Percentiles rank a stretch among this genome's conserved stretches.
Evolutionary conservation across 2,888 invertebrate genomes (phyloP).

Genomic region (Euzetes globulus): DNA sequence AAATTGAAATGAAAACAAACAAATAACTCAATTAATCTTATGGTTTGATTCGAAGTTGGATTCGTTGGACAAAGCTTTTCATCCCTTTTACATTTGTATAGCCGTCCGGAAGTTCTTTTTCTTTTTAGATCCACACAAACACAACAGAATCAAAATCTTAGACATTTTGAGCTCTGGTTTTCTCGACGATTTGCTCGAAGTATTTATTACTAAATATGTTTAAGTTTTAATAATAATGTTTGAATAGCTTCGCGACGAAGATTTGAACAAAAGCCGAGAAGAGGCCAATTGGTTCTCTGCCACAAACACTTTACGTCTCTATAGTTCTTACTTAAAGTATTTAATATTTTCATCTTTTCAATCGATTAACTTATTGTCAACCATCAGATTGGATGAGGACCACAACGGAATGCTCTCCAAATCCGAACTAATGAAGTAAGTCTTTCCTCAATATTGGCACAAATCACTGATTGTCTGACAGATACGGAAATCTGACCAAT

Average conservation of each 20-base stretch:
- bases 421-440: constrained; percentile 71
- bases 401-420: constrained; percentile 93
- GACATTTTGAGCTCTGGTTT: constrained; percentile 87
- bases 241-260: constrained; percentile 66
- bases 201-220: no score
- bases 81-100: constrained; percentile 91
- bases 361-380: constrained; percentile 49
- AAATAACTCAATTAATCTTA: background rate
- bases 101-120: constrained; percentile 93
- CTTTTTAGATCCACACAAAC: constrained; percentile 80
- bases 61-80: constrained; percentile 83
- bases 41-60: constrained; percentile 53
- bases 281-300: constrained; percentile 89
- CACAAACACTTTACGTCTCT: constrained; percentile 76
- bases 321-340: constrained; percentile 66
- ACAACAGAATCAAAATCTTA: constrained; percentile 78
- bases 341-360: background rate
- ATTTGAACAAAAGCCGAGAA: constrained; percentile 70
- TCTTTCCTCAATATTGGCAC: background rate
- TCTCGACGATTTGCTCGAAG: constrained; percentile 81
- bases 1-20: background rate
- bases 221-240: no score
- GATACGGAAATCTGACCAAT: constrained; percentile 72
- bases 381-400: constrained; percentile 65
- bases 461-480: background rate